Evolutionary conservation across 2,113 vertebrate species (phyloP), one percentile per base, ranked within the genome.

Genomic region (Pterocles gutturalis): DNA sequence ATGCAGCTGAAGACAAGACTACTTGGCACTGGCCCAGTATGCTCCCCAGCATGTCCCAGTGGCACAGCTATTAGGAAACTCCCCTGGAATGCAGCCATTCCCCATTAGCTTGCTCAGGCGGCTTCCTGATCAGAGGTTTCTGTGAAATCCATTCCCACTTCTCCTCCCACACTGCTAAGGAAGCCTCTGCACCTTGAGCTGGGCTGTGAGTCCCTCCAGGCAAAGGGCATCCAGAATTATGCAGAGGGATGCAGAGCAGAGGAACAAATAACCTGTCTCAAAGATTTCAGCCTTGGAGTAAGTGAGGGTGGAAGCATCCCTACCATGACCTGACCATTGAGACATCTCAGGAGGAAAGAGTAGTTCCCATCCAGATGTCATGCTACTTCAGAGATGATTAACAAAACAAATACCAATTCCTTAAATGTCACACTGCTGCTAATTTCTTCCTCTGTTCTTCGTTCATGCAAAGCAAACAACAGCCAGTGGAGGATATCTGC

Each of bases 1-100:
- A 88, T 36, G 36, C 41, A 90, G 48, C 45, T 88, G 36, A 81
- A 94, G 61, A 78, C 57, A 57, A 31, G n/a, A 58, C 26, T 46
- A 26, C 53, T 72, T 93, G 82, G 81, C 64, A 75, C n/a, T 41
- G 36, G 48, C 33, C 5, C 2, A 36, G 79, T 87, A 79, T 11
- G 5, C 58, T 93, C 73, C 78, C 16, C 53, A 80, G 67, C 60
- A 46, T 14, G 24, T 28, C 43, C 33, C 41, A 46, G 57, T 87
- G 57, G 77, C 77, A 93, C 41, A 76, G 78, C 61, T 89, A 93
- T 90, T 76, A 71, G 87, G 57, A 93, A 93, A 93, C 84, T 93
- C 78, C 81, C 49, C 54, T 79, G 95, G 96, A 96, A 97, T 94
- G 95, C 73, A 85, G 78, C 90, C 78, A 91, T 97, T 94, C 95